These are phyloP conservation scores for Hafferia zeledoni DNA, from an alignment of 2,797 vertebrate species.

Conservation along the genomic window DNA sequence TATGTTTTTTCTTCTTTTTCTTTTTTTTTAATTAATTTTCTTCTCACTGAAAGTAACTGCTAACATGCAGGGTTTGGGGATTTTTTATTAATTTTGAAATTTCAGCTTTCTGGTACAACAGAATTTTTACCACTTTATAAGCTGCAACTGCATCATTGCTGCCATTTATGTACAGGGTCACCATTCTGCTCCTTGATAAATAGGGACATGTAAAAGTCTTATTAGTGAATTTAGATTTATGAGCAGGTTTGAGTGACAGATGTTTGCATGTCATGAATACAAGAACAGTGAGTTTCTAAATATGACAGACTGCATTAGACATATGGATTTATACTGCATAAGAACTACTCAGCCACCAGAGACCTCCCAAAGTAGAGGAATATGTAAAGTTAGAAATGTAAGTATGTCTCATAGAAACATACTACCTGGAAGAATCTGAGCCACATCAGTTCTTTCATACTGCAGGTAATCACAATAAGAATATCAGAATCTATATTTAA, in stretches of 20 bases:
- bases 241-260: neutral
- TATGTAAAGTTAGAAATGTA: neutral
- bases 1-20: neutral
- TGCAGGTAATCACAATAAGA: neutral
- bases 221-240: slow-evolving; percentile 18
- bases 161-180: neutral
- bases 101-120: neutral
- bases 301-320: neutral
- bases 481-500: neutral
- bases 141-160: neutral
- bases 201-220: neutral
- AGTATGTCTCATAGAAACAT: neutral
- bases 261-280: slow-evolving; percentile 20
- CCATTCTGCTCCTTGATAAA: neutral
- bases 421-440: neutral
- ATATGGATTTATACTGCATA: neutral
- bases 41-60: neutral
- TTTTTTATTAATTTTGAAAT: neutral
- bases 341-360: neutral
- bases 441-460: neutral
- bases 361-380: neutral
- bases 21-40: neutral
- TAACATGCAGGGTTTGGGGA: neutral
- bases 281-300: slow-evolving; percentile 6
- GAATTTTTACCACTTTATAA: neutral